phyloP scores from a whole-genome alignment of 2,113 vertebrate species.

The Hemibagrus wyckioides region DNA sequence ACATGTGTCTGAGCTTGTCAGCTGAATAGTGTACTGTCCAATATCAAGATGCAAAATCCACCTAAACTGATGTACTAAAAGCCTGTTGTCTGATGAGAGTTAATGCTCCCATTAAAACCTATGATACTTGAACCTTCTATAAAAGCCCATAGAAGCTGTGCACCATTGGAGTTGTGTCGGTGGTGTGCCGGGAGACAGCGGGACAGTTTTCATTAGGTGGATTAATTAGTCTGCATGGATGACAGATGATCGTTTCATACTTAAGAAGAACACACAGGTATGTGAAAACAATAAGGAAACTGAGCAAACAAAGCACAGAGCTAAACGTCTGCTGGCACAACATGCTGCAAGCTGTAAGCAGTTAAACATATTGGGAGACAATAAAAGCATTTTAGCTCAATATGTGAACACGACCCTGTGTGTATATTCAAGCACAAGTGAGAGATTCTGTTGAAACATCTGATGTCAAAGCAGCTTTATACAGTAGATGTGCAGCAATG shows the following conservation, averaged over 20 bases:
- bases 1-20: not conserved
- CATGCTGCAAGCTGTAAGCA: not conserved
- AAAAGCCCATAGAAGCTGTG: not conserved
- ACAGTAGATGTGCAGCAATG: not conserved
- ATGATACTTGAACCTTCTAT: not conserved
- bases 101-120: not conserved
- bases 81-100: not conserved
- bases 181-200: not conserved
- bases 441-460: not conserved
- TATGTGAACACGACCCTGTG: not conserved
- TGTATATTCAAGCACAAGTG: not conserved
- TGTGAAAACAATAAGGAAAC: not conserved
- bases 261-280: not conserved
- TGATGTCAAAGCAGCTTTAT: not conserved
- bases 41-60: not conserved
- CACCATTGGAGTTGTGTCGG: not conserved
- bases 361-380: not conserved
- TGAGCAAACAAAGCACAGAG: not conserved
- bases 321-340: not conserved
- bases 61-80: not conserved
- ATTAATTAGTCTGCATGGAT: not conserved
- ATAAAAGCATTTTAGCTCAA: not conserved
- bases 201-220: not conserved
- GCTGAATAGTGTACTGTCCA: not conserved
- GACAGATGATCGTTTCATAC: not conserved